A percentile compares a stretch with the other conserved stretches of the same genome.
Conservation (phyloP, 1,140 invertebrate genomes). For the Macrobrachium nipponense region DNA sequence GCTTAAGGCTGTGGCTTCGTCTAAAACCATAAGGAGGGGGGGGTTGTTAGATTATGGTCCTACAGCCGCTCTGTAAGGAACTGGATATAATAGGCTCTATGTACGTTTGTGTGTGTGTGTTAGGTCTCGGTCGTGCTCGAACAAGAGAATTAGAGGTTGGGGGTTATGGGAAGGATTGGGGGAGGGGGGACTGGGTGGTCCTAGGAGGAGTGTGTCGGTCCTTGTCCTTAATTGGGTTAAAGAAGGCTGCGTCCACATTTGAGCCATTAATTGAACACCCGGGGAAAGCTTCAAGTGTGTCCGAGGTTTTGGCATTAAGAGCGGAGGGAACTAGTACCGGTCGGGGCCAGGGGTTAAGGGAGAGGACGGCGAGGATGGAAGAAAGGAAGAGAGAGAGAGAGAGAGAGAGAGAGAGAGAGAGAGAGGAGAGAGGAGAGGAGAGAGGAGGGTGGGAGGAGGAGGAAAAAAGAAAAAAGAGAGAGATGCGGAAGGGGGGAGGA, state of each 20-base stretch:
- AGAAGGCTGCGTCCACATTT: slow-evolving; percentile 54
- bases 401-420: slow-evolving; percentile 62
- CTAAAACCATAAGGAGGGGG: no score
- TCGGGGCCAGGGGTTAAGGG: not conserved
- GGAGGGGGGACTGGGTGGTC: no score
- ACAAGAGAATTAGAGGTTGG: not conserved
- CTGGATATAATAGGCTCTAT: not conserved
- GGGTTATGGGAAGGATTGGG: not conserved
- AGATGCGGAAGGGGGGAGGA: slow-evolving; percentile 56
- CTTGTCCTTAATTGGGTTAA: slow-evolving; percentile 49
- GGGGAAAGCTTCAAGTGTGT: slow-evolving; percentile 30
- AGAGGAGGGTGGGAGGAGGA: not conserved
- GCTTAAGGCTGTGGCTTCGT: no score
- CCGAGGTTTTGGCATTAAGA: not conserved
- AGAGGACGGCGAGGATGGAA: not conserved
- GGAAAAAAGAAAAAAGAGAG: slow-evolving; percentile 42
- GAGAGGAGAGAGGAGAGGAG: slow-evolving; percentile 47
- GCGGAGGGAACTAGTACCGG: no score
- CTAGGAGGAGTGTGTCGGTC: slow-evolving; percentile 18
- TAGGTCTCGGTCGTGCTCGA: not conserved
- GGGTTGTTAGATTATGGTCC: not conserved
- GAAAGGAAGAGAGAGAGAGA: slow-evolving; percentile 47
- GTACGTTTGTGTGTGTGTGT: not conserved
- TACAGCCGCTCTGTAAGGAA: not conserved
- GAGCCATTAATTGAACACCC: slow-evolving; percentile 56